A percentile compares a stretch with the other conserved stretches of the same genome.
Evolutionary conservation across 2,113 vertebrate species (phyloP).

Genomic region (Marmota monax): DNA sequence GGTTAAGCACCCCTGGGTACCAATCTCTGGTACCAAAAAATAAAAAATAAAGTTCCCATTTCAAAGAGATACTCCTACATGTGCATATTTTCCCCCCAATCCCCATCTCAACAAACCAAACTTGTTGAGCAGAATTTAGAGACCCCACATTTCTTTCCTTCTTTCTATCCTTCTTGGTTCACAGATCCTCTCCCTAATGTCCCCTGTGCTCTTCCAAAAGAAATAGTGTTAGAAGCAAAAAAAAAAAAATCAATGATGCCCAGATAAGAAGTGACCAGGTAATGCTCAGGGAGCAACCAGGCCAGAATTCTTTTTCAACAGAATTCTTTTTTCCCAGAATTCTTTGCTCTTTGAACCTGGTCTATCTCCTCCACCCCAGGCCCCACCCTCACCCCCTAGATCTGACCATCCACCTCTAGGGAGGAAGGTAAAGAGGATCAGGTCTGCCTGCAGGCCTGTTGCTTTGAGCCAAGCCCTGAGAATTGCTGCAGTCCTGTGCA

Average conservation of each 20-base stretch:
- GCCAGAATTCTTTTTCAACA: conserved; percentile 2
- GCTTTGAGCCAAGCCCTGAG: conserved; percentile 7
- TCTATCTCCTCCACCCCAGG: not conserved
- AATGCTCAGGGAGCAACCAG: not conserved
- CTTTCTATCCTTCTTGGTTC: not conserved
- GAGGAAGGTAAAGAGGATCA: not conserved
- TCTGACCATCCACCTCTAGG: not conserved
- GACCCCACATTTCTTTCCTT: not conserved
- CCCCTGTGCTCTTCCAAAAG: not conserved
- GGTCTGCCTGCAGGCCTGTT: not conserved
- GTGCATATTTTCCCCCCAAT: not conserved
- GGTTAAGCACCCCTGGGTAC: too few species aligned
- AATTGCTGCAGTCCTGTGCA: not conserved
- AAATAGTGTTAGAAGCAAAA: not conserved
- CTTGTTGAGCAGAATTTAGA: not conserved
- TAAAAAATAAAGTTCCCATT: not conserved
- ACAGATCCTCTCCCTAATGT: not conserved
- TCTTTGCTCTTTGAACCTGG: not conserved
- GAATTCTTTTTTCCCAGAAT: conserved; percentile 15
- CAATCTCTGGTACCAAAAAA: too few species aligned
- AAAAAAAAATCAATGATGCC: not conserved
- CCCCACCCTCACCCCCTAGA: not conserved
- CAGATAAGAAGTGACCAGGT: not conserved
- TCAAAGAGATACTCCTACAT: conserved; percentile 5
- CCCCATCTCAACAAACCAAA: not conserved